A percentile compares a stretch with the other conserved stretches of the same genome.
phyloP scores from a whole-genome alignment of 1,140 invertebrate species.

The Bombus sibiricus region DNA sequence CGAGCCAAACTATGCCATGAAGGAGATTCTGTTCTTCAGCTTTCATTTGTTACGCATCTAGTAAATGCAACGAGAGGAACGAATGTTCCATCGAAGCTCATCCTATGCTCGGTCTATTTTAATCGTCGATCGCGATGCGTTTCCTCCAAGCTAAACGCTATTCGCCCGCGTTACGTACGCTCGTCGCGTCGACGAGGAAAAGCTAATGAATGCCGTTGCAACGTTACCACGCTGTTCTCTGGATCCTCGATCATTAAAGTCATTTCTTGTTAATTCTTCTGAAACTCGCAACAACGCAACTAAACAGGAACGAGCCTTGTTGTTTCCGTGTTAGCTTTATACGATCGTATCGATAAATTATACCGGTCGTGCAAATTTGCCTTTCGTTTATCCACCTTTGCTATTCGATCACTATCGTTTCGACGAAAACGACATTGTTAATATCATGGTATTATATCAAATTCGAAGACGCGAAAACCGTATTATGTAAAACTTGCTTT shows the following conservation, averaged over 20 bases:
- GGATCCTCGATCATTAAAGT: neutral
- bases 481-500: no score
- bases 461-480: neutral
- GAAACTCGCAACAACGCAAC: neutral
- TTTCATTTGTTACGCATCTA: conserved; percentile 47
- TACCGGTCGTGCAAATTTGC: neutral
- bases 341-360: neutral
- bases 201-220: neutral
- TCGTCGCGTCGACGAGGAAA: fast-evolving
- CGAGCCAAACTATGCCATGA: conserved; percentile 21
- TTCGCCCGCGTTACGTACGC: neutral
- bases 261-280: neutral
- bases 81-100: conserved; percentile 44
- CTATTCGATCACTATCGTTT: neutral
- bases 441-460: no score
- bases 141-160: neutral
- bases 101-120: neutral
- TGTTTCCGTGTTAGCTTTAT: neutral
- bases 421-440: neutral
- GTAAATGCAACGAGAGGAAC: conserved; percentile 34
- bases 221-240: neutral
- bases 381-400: neutral
- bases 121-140: neutral
- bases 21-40: conserved; percentile 37
- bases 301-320: neutral